Percentiles rank a stretch among this genome's conserved stretches.
Conservation (phyloP, 1,140 invertebrate genomes). For the Himalopsyche phryganea region DNA sequence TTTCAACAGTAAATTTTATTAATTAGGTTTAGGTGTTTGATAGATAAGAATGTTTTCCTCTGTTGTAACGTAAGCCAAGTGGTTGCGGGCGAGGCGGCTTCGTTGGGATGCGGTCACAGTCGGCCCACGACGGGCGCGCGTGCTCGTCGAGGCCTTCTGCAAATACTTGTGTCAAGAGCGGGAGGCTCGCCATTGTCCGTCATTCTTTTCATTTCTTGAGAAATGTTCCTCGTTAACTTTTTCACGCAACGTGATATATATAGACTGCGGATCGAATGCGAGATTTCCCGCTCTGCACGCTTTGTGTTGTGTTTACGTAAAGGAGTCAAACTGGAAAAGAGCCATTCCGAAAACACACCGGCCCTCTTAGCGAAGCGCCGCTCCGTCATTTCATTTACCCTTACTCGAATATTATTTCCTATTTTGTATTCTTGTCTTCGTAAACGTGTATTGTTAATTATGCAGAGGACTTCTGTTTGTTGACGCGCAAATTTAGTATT, state of each 20-base stretch:
- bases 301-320: slow-evolving; percentile 69
- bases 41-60: slow-evolving; percentile 11
- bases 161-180: slow-evolving; percentile 19
- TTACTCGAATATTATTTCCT: slow-evolving; percentile 1
- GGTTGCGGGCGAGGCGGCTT: slow-evolving; percentile 9
- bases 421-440: no score
- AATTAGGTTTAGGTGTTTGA: not conserved
- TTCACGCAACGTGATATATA: slow-evolving; percentile 36
- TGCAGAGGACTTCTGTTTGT: no score
- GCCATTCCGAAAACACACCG: slow-evolving; percentile 69
- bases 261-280: slow-evolving; percentile 30
- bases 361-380: slow-evolving; percentile 46
- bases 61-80: not conserved
- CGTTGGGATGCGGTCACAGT: slow-evolving; percentile 30
- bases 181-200: slow-evolving; percentile 10
- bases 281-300: slow-evolving; percentile 42
- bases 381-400: slow-evolving; percentile 47
- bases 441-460: not conserved
- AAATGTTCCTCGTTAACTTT: slow-evolving; percentile 35
- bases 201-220: slow-evolving; percentile 33
- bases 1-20: not conserved
- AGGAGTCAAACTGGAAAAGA: slow-evolving; percentile 62
- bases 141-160: slow-evolving; percentile 12
- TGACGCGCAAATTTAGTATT: no score
- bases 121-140: slow-evolving; percentile 4